Evolutionary conservation across 1,140 invertebrate genomes (phyloP), one percentile per base, ranked within the genome.

Genomic region (Formica selysi): DNA sequence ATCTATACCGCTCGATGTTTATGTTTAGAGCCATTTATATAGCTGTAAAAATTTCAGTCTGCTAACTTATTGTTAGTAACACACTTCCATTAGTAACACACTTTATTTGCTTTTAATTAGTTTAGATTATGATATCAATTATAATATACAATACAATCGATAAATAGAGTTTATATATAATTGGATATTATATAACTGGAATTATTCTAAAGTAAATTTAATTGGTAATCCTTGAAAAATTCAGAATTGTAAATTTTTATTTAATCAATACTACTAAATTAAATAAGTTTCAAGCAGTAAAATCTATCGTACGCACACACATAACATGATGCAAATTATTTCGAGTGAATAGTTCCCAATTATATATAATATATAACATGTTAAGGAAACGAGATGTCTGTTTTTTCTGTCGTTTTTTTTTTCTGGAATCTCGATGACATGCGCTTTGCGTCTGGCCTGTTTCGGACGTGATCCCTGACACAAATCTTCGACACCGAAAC

Each of bases 391-490:
- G 22, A 22, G 5, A 74, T 7, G 19, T 61, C 13, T 16, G 22
- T 81, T 73, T 36, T 26, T 36, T 61, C 4, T 26, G 19, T 8
- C 10, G 10, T 59, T 73, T 59, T 71, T 59, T 71, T 73, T 81
- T 81, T n/a, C 19, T n/a, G 26, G 11, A 29, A 57, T 81, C 38
- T 22, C 54, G 54, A 70, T 48, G 22, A 57, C 57, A 19, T 4
- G 7, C 62, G n/a, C 32, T 51, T 65, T 26, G 22, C 57, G 76
- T 48, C 65, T 62, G 76, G 81, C 76, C 76, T 86, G 54, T 81
- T 81, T 71, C 73, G 51, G 74, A 64, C 57, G 68, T 13, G 67
- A 86, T 86, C 68, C 29, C 79, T 61, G 68, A 83, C 68, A 73
- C 68, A 70, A 74, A 83, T 83, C 57, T 61, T 74, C 22, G 29